Conservation (phyloP, 2,113 vertebrate genomes). For the Elanoides forficatus region DNA sequence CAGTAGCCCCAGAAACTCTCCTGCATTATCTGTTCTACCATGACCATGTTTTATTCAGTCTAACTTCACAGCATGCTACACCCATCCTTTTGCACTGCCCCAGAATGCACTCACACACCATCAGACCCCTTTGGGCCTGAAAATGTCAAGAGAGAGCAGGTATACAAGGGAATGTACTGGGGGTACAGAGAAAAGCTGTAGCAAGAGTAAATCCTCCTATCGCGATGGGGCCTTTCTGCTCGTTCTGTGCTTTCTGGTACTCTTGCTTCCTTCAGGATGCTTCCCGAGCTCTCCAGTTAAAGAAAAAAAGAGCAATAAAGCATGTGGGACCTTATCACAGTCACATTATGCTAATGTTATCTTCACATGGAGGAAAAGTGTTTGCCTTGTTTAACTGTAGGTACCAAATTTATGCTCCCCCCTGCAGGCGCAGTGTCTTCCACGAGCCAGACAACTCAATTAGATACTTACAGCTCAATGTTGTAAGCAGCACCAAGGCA, state of each 20-base stretch:
- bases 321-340: background rate
- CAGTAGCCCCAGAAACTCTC: background rate
- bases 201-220: background rate
- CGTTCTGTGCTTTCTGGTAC: background rate
- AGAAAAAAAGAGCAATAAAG: background rate
- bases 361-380: background rate
- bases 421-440: background rate
- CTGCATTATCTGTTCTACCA: background rate
- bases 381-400: background rate
- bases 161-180: background rate
- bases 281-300: background rate
- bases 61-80: background rate
- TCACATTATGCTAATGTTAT: background rate
- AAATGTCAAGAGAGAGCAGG: background rate
- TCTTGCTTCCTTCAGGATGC: background rate
- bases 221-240: background rate
- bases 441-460: background rate
- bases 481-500: background rate
- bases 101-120: background rate
- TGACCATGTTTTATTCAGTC: background rate
- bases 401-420: background rate
- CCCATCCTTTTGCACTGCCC: rapidly evolving
- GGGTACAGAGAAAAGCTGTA: background rate
- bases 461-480: background rate
- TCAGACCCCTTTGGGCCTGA: background rate